Percentiles rank a stretch among this genome's conserved stretches.
These are phyloP conservation scores for Diplazon laetatorius DNA, from an alignment of 2,888 invertebrate species.

Conservation along the genomic window DNA sequence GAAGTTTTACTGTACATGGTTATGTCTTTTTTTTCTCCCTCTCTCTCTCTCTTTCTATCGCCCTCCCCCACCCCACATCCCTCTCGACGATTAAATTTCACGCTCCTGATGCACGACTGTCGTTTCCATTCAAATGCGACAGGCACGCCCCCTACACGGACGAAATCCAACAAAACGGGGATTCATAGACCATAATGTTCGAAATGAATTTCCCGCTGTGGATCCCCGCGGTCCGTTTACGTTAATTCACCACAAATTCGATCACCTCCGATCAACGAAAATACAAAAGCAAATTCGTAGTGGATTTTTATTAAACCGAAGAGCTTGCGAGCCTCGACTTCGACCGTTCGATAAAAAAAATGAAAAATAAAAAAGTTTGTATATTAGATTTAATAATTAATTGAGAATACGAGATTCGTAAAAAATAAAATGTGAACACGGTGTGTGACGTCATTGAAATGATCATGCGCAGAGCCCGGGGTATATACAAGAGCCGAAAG, in stretches of 20 bases:
- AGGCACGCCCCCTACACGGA: conserved; percentile 67
- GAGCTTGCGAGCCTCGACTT: neutral
- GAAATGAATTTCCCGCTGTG: conserved; percentile 35
- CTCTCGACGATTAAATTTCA: too few relatives aligned
- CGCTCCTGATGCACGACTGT: conserved; percentile 73
- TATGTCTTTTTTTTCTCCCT: neutral
- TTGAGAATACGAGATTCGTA: too few relatives aligned
- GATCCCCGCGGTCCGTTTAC: conserved; percentile 37
- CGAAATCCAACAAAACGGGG: neutral
- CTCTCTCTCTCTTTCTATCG: neutral
- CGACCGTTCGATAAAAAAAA: neutral
- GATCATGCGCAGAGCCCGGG: too few relatives aligned
- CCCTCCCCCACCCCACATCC: neutral
- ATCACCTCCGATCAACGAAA: conserved; percentile 22
- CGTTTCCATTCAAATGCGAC: conserved; percentile 74
- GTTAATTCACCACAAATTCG: conserved; percentile 15
- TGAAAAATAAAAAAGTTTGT: neutral
- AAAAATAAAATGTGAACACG: too few relatives aligned
- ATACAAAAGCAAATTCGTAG: conserved; percentile 9
- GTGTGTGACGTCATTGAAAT: too few relatives aligned
- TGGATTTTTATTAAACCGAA: conserved; percentile 26
- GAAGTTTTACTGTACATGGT: too few relatives aligned
- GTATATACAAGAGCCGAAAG: too few relatives aligned
- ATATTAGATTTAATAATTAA: neutral
- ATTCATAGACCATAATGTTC: conserved; percentile 40